phyloP scores from a whole-genome alignment of 2,113 vertebrate genomes.

The Ancistrus triradiatus region DNA sequence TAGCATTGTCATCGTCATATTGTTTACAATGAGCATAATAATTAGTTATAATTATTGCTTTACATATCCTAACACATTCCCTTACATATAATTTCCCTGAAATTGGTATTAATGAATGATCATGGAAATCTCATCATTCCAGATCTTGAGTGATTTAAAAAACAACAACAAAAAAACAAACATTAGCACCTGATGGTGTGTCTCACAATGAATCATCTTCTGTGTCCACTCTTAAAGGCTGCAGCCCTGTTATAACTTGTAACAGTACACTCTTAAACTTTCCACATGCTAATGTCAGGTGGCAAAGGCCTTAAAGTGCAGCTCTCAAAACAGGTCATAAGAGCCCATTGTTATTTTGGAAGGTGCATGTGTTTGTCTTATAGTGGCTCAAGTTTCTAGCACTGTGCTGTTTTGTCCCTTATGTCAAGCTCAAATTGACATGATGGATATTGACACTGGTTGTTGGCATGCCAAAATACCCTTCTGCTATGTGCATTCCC shows the following conservation, averaged over 20 bases:
- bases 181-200: slow-evolving; percentile 36
- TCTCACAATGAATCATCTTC: slow-evolving; percentile 52
- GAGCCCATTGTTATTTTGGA: slow-evolving; percentile 78
- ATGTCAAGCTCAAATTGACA: slow-evolving; percentile 47
- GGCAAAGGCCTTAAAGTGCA: slow-evolving; percentile 53
- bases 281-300: slow-evolving; percentile 56
- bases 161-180: slow-evolving; percentile 1
- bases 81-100: too few species aligned
- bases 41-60: too few species aligned
- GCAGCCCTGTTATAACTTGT: slow-evolving; percentile 42
- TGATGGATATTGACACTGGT: slow-evolving; percentile 60
- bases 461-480: slow-evolving; percentile 35
- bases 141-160: too few species aligned
- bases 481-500: slow-evolving; percentile 41
- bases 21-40: too few species aligned
- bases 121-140: too few species aligned
- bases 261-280: slow-evolving; percentile 60
- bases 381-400: slow-evolving; percentile 69
- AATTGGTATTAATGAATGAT: too few species aligned
- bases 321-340: slow-evolving; percentile 58
- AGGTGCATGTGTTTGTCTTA: slow-evolving; percentile 77
- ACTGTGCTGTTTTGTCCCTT: slow-evolving; percentile 44
- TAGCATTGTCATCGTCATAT: too few species aligned
- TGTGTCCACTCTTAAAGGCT: slow-evolving; percentile 25
- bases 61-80: too few species aligned